Conservation (phyloP, 2,888 invertebrate genomes). For the Hydrotaea diabolus region DNA sequence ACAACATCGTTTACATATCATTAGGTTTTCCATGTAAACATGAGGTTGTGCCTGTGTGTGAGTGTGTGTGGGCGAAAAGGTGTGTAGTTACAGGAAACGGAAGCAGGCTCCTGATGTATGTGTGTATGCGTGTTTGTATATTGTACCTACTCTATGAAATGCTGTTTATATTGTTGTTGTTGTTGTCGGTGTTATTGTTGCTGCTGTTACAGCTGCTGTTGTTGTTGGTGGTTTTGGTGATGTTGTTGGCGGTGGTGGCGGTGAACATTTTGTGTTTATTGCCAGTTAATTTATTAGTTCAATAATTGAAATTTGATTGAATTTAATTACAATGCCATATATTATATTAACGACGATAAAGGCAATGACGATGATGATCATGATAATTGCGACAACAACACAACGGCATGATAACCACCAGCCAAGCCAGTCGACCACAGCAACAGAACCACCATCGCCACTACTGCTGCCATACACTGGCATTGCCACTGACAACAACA, state of each 20-base stretch:
- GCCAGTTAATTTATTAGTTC: slow-evolving; percentile 69
- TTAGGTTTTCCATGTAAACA: slow-evolving; percentile 50
- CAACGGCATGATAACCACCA: background rate
- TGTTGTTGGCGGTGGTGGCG: background rate
- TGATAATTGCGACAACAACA: background rate
- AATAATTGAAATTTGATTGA: slow-evolving; percentile 70
- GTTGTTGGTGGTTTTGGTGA: background rate
- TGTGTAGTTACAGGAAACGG: slow-evolving; percentile 56
- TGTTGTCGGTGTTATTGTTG: slow-evolving; percentile 22
- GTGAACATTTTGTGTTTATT: slow-evolving; percentile 60
- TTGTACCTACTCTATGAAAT: background rate
- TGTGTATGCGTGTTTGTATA: background rate
- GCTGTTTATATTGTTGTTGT: background rate
- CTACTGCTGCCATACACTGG: background rate
- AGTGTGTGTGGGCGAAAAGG: slow-evolving; percentile 43
- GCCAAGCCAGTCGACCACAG: background rate
- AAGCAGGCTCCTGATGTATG: slow-evolving; percentile 22
- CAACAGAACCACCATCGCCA: background rate
- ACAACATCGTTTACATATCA: slow-evolving; percentile 67
- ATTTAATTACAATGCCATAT: slow-evolving; percentile 66
- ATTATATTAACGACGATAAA: slow-evolving; percentile 51
- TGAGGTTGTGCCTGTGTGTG: slow-evolving; percentile 14
- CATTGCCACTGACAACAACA: background rate
- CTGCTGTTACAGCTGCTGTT: slow-evolving; percentile 28
- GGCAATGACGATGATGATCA: background rate